Percentiles rank a stretch among this genome's conserved stretches.
Evolutionary conservation across 2,113 vertebrate species (phyloP).

Genomic region (Vanacampus margaritifer): DNA sequence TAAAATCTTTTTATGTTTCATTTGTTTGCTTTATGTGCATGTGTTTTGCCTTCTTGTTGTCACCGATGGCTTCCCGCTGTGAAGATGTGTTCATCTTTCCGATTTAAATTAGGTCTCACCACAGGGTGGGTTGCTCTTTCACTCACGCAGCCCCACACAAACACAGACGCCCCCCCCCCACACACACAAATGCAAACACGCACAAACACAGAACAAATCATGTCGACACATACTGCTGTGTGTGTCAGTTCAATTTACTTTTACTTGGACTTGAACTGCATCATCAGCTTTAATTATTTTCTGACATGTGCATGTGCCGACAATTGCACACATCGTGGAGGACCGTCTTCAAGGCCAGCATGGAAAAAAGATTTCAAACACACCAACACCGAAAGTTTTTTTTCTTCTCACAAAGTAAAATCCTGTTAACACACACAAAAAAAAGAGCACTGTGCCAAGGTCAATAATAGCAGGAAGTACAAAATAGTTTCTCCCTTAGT

Average conservation of each 20-base stretch:
- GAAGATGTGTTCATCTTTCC: conserved; percentile 58
- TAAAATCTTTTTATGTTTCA: conserved; percentile 30
- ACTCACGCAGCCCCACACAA: conserved; percentile 15
- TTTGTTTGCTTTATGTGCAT: conserved; percentile 29
- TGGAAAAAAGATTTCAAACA: background rate
- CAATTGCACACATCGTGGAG: background rate
- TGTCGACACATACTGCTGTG: conserved; percentile 41
- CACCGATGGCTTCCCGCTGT: conserved; percentile 49
- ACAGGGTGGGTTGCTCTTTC: conserved; percentile 62
- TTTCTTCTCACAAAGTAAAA: background rate
- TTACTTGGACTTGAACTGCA: conserved; percentile 64
- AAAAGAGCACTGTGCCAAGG: background rate
- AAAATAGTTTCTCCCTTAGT: too few species aligned
- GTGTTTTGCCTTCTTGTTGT: conserved; percentile 44
- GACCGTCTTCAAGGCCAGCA: background rate
- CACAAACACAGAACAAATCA: conserved; percentile 12
- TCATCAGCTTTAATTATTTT: conserved; percentile 46
- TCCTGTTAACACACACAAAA: too few species aligned
- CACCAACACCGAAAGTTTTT: background rate
- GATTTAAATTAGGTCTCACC: conserved; percentile 72
- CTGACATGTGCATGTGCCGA: background rate
- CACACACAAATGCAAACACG: conserved; percentile 3
- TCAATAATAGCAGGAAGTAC: background rate
- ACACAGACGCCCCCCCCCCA: conserved; percentile 8
- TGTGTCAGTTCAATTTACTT: conserved; percentile 55